Conservation (phyloP, 2,113 vertebrate genomes). For the Engraulis encrasicolus region DNA sequence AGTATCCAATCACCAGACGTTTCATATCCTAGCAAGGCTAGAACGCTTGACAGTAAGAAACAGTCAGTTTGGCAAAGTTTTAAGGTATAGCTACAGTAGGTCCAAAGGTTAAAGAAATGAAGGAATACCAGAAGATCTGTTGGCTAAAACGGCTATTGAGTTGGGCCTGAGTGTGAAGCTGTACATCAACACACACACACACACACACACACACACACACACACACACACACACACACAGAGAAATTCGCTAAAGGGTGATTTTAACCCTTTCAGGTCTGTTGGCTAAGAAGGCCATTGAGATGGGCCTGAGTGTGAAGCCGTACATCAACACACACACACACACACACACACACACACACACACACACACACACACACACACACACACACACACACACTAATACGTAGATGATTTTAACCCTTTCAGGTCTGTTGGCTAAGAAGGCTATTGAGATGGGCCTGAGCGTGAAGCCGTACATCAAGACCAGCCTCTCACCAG, state of each 20-base stretch:
- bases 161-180: not conserved
- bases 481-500: slow-evolving; percentile 96
- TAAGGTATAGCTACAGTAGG: no score
- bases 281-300: no score
- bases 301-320: not conserved
- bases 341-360: not conserved
- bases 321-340: not conserved
- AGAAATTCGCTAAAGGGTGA: no score
- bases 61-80: no score
- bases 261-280: not conserved
- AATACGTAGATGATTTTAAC: not conserved
- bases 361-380: not conserved
- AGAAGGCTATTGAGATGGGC: slow-evolving; percentile 89
- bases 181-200: slow-evolving; percentile 62
- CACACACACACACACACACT: no score
- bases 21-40: no score
- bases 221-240: no score
- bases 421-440: slow-evolving; percentile 86
- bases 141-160: no score
- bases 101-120: no score
- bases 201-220: not conserved
- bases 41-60: no score
- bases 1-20: no score
- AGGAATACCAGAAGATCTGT: no score
- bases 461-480: slow-evolving; percentile 92